Evolutionary conservation across 2,113 vertebrate species (phyloP).

Genomic region (Gadus macrocephalus): DNA sequence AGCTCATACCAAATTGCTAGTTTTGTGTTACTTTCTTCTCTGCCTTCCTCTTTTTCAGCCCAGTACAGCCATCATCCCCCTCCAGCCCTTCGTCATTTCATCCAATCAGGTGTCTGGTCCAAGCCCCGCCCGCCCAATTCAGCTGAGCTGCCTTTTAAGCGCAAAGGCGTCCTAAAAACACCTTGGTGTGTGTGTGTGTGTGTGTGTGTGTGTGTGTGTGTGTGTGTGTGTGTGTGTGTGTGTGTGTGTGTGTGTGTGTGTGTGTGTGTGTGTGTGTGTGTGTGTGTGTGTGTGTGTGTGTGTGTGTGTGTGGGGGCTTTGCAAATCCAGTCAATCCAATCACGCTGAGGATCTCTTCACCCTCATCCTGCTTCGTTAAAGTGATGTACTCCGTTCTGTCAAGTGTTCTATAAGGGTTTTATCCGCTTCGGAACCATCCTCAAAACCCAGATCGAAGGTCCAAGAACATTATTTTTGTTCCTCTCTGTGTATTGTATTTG

Average conservation of each 20-base stretch:
- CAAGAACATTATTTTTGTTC: too few species aligned
- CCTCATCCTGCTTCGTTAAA: too few species aligned
- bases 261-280: neutral
- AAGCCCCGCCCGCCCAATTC: slow-evolving; percentile 16
- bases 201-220: neutral
- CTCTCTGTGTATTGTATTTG: too few species aligned
- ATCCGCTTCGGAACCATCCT: too few species aligned
- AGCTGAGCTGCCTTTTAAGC: slow-evolving; percentile 4
- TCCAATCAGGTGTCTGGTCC: slow-evolving; percentile 24
- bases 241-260: slow-evolving; percentile 7
- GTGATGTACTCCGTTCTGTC: too few species aligned
- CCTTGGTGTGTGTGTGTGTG: slow-evolving; percentile 12
- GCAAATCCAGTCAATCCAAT: slow-evolving; percentile 12
- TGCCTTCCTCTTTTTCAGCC: neutral
- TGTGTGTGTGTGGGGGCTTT: neutral
- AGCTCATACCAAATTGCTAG: too few species aligned
- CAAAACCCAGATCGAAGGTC: too few species aligned
- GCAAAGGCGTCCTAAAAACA: slow-evolving; percentile 14
- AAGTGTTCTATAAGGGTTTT: too few species aligned
- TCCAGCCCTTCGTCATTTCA: neutral
- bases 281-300: slow-evolving; percentile 9
- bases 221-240: too few species aligned
- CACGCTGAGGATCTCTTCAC: too few species aligned
- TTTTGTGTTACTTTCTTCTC: neutral
- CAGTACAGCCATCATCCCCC: too few species aligned